Evolutionary conservation across 2,797 vertebrate genomes (phyloP).

Genomic region (Melanotaenia trifasciata): DNA sequence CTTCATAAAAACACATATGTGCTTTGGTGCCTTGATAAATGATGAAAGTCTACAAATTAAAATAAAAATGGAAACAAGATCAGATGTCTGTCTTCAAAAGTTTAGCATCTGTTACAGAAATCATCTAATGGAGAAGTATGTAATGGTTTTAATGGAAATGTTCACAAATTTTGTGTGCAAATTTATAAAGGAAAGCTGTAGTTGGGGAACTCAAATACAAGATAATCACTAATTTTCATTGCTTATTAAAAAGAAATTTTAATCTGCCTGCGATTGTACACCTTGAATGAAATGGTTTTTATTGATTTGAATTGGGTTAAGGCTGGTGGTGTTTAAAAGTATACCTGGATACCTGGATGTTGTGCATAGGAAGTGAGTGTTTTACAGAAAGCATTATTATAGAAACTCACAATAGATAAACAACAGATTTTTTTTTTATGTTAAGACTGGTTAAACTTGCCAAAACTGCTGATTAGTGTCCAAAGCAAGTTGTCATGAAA

Average conservation of each 20-base stretch:
- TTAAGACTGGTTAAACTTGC: slow-evolving; percentile 6
- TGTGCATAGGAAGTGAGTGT: background rate
- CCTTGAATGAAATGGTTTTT: background rate
- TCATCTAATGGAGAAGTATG: background rate
- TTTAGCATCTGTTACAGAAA: slow-evolving; percentile 8
- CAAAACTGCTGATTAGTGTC: background rate
- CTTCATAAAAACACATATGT: slow-evolving; percentile 1
- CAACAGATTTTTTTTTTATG: background rate
- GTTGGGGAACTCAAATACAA: background rate
- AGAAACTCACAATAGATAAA: background rate
- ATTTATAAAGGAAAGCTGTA: slow-evolving; percentile 24
- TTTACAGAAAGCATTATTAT: background rate
- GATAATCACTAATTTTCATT: background rate
- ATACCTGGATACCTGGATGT: background rate
- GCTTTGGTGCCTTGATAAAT: slow-evolving; percentile 15
- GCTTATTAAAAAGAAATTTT: background rate
- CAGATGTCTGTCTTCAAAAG: slow-evolving; percentile 33
- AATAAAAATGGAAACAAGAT: slow-evolving; percentile 41
- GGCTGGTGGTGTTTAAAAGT: background rate
- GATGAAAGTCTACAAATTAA: slow-evolving; percentile 27
- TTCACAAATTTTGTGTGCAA: slow-evolving; percentile 1
- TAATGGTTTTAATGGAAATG: slow-evolving; percentile 1
- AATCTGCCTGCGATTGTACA: background rate
- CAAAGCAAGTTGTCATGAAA: slow-evolving; percentile 17
- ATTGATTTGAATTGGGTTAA: background rate